phyloP scores from a whole-genome alignment of 2,113 vertebrate species.

The Dermatemys mawii region DNA sequence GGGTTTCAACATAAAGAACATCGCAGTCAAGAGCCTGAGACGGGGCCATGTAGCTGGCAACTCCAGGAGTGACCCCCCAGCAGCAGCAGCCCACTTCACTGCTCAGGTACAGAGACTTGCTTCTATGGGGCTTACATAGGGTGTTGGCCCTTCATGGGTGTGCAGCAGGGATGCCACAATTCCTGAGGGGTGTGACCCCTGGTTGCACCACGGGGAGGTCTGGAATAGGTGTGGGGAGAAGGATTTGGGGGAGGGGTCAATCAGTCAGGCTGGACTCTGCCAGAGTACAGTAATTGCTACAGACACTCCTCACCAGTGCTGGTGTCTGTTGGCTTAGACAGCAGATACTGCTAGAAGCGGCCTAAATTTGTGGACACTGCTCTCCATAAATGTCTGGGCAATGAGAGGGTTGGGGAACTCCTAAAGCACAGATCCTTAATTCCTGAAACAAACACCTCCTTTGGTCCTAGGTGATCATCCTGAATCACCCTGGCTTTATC shows the following conservation, averaged over 20 bases:
- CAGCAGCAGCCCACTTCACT: conserved; percentile 76
- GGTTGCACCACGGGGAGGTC: neutral
- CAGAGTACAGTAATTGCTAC: neutral
- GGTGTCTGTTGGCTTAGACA: too few relatives aligned
- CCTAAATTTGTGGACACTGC: neutral
- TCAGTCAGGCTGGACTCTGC: neutral
- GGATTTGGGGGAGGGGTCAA: neutral
- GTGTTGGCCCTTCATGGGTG: neutral
- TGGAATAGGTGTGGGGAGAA: neutral
- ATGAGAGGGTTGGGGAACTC: neutral
- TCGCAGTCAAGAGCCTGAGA: conserved; percentile 79
- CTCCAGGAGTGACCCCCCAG: conserved; percentile 82
- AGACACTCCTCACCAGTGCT: neutral
- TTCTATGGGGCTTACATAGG: neutral
- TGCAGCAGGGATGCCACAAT: too few relatives aligned
- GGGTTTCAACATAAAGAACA: conserved; percentile 82
- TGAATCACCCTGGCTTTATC: conserved; percentile 85
- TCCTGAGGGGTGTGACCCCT: neutral
- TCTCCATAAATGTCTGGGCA: neutral
- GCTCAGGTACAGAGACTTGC: conserved; percentile 73
- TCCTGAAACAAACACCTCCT: neutral
- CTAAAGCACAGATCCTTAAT: neutral
- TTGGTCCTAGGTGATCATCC: conserved; percentile 78
- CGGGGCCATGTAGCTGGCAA: conserved; percentile 78
- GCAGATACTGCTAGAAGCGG: neutral